Evolutionary conservation across 2,888 invertebrate genomes (phyloP), one percentile per base, ranked within the genome.

Genomic region (Drosophila algonquin): DNA sequence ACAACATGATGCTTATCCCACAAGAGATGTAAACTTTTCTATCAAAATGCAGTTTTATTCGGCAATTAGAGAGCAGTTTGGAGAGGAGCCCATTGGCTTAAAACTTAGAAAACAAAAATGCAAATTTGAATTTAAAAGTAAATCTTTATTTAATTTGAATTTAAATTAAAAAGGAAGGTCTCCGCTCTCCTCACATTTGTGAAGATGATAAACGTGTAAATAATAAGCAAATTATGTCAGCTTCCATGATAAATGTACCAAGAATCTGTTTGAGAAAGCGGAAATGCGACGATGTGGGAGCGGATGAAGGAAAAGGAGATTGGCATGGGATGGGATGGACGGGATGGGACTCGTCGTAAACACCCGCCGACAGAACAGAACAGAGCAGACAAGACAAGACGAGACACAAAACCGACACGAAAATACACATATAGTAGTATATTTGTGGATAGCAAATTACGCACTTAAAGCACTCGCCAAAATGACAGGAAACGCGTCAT

Each of bases 401-500:
- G 58, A 51, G 63, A 58, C 53, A 62, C 61, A 72, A 21, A 51
- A 45, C 27, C 21, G 57, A 54, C 53, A 50, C 48, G n/a, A 30
- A 56, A 55, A 16, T 48, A 24, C 24, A 4, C 51, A 63, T 45
- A 48, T 59, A 35, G 8, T 8, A 30, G 7, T 69, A 69, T 69
- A n/a, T 85, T 75, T 85, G 83, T 77, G 80, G 86, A 80, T 83
- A 85, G 83, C 79, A 89, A 89, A 90, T 90, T 89, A 89, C 90
- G 89, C 89, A 89, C 89, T 83, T 82, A 89, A 89, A 87, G 83
- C 82, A 83, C 83, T 83, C 87, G 87, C 90, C 85, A 89, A 89
- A 89, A 89, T 85, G 87, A 81, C 90, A 89, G 89, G 89, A 89
- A 89, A 80, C 88, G 88, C 89, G 90, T 89, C 88, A 89, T 89